Base-by-base conservation (phyloP, 2,888 invertebrate species). In the Pammene fasciana region DNA sequence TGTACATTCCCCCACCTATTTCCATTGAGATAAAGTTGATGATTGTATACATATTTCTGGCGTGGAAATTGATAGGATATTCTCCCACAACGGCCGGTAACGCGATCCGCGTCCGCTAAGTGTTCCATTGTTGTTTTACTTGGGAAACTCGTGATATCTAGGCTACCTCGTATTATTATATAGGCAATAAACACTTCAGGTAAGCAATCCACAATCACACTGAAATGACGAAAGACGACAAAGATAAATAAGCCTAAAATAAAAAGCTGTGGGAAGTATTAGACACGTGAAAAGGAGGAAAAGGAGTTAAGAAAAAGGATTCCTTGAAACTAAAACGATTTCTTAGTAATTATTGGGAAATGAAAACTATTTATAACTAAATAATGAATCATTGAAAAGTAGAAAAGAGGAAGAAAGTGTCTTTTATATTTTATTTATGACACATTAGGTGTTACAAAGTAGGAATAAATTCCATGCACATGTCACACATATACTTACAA, bases 111-210 rank as follows among this genome's bases (percentile, higher is more conserved):
- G 56, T 11, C 18, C 38, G 36, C 45, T 65, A 60, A 70, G 70
- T 70, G 65, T 65, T 60, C 70, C 65, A 65, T 70, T 70, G 70
- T 70, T 68, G 41, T 64, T 50, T 46, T 65, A 65, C 59, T 60
- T 16, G 60, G 65, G 65, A 65, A 65, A 48, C 41, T n/a, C n/a
- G 45, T 10, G 45, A 26, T 41, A 68, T 57, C 18, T 48, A 41
- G 26, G 64, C 52, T 59, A 54, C 50, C 45, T 61, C 4, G 26
- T 26, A 3, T 36, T 41, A 16, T 50, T 38, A 45, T 45, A 13
- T 52, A 26, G 26, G 60, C 36, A 48, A 61, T 16, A 61, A 61
- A 5, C n/a, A 45, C 43, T 9, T 34, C 14, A 9, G 41, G 62
- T 50, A 62, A 48, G 38, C 11, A 61, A 60, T 61, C 5, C 38